Evolutionary conservation across 2,888 invertebrate species (phyloP).

Genomic region (Epinotia brunnichana): DNA sequence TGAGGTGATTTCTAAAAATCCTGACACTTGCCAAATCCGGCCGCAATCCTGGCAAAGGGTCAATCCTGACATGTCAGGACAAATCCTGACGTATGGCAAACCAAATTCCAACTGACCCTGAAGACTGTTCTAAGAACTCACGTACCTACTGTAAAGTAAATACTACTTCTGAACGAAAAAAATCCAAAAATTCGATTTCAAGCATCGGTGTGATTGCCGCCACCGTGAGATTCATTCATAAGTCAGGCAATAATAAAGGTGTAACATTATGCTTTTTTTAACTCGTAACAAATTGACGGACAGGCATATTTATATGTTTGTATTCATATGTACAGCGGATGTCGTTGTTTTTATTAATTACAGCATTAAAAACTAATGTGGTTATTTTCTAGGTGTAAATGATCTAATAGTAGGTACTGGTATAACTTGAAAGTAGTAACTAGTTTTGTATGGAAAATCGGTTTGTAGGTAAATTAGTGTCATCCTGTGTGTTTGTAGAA

Average conservation of each 20-base stretch:
- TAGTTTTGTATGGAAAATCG: not conserved
- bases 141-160: no score
- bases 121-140: no score
- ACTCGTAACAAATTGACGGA: constrained; percentile 41
- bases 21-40: no score
- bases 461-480: constrained; percentile 2
- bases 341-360: constrained; percentile 40
- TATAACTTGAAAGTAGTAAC: not conserved
- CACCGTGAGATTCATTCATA: constrained; percentile 43
- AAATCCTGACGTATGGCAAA: no score
- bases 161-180: no score
- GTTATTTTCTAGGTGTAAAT: not conserved
- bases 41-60: no score
- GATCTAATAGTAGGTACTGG: not conserved
- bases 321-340: constrained; percentile 23
- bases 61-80: no score
- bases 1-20: no score
- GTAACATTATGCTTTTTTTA: constrained; percentile 41
- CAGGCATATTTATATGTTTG: constrained; percentile 28
- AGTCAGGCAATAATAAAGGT: constrained; percentile 32
- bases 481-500: not conserved
- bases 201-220: constrained; percentile 18
- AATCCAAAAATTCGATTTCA: no score
- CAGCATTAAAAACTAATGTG: constrained; percentile 15
- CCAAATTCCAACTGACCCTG: no score